Percentiles rank a stretch among this genome's conserved stretches.
Evolutionary conservation across 2,888 invertebrate genomes (phyloP).

Genomic region (Argyra leucocephala): DNA sequence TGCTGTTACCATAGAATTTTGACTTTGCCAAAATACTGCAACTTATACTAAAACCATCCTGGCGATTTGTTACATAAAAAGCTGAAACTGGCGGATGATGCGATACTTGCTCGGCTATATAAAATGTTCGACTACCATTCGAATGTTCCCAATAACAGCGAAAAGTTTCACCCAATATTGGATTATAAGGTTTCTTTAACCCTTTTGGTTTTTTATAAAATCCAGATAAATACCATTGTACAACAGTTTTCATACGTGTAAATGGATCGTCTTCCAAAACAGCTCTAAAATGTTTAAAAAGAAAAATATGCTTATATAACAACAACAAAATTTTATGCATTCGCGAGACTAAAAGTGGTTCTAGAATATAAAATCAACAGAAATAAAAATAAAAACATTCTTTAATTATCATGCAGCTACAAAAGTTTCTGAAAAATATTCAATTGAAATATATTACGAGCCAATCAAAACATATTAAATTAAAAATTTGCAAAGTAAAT

Average conservation of each 20-base stretch:
- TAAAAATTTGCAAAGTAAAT: no score
- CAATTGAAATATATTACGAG: no score
- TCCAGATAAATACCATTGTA: conserved; percentile 86
- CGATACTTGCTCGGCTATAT: conserved; percentile 89
- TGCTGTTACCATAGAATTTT: conserved; percentile 93
- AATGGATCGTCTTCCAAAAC: conserved; percentile 79
- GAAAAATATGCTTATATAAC: background rate
- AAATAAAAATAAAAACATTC: no score
- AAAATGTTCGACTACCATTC: conserved; percentile 76
- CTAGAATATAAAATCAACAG: no score
- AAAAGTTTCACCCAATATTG: conserved; percentile 85
- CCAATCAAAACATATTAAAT: no score
- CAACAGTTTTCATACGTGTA: conserved; percentile 76
- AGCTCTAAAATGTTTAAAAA: conserved; percentile 50
- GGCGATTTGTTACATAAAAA: conserved; percentile 85
- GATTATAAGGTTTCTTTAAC: conserved; percentile 91
- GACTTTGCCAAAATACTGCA: conserved; percentile 87
- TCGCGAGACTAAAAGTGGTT: no score
- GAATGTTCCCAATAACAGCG: conserved; percentile 82
- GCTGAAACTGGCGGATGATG: conserved; percentile 92
- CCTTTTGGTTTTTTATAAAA: conserved; percentile 91
- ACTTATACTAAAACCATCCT: conserved; percentile 84
- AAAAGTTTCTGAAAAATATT: no score
- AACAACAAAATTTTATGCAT: no score
- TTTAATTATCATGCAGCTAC: no score